Evolutionary conservation across 2,797 vertebrate genomes (phyloP).

Genomic region (Labroides dimidiatus): DNA sequence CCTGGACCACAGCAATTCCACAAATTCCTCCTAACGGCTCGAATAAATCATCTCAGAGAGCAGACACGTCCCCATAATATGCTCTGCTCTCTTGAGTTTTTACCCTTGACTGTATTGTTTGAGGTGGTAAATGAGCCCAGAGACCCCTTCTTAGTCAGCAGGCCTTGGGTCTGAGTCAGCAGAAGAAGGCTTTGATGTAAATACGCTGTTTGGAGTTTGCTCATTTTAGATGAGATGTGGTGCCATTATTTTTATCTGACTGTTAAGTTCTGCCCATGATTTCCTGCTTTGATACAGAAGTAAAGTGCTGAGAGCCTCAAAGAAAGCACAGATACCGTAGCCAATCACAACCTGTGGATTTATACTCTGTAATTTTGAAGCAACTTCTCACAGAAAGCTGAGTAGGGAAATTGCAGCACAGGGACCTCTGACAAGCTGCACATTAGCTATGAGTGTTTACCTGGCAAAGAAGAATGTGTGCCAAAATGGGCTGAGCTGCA

Average conservation of each 20-base stretch:
- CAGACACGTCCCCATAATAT: conserved; percentile 23
- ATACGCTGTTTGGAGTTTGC: conserved; percentile 11
- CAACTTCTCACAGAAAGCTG: conserved; percentile 7
- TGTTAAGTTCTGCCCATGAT: conserved; percentile 5
- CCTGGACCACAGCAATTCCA: conserved; percentile 34
- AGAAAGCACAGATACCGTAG: conserved; percentile 28
- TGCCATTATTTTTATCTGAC: conserved; percentile 6
- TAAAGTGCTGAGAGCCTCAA: conserved; percentile 23
- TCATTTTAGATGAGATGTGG: conserved; percentile 9
- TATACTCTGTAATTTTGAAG: conserved; percentile 1
- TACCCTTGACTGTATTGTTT: conserved; percentile 13
- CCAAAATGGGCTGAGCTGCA: neutral
- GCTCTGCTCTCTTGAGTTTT: conserved; percentile 17
- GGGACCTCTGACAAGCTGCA: conserved; percentile 20
- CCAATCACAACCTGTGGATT: conserved; percentile 13
- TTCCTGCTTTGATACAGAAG: conserved; percentile 23
- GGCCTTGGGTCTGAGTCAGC: conserved; percentile 21
- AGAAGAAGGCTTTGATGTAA: neutral
- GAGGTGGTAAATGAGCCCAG: conserved; percentile 36
- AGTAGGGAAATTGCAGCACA: neutral
- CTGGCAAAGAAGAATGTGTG: neutral
- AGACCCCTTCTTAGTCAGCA: conserved; percentile 8
- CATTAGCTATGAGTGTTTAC: neutral
- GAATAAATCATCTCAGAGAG: conserved; percentile 46
- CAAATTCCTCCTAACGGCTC: conserved; percentile 51